These are phyloP conservation scores for Spilarctia lutea DNA, from an alignment of 2,888 invertebrate species.

Conservation along the genomic window DNA sequence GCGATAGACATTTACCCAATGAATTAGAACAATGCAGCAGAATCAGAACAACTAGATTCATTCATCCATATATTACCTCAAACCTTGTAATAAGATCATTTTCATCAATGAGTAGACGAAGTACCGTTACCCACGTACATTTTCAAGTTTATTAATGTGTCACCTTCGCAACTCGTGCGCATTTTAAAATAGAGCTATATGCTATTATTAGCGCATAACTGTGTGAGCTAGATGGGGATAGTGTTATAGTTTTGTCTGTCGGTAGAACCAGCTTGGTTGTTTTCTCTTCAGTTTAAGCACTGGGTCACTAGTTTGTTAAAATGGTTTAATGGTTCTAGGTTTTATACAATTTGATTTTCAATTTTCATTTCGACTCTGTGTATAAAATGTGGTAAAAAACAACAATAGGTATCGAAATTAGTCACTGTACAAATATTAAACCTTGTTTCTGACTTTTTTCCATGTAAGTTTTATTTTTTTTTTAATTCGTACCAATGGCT, in stretches of 20 bases:
- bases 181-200: conserved; percentile 68
- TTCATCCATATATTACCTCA: background rate
- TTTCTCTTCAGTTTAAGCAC: conserved; percentile 32
- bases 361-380: background rate
- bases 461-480: background rate
- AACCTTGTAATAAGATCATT: conserved; percentile 12
- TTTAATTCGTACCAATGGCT: too few relatives aligned
- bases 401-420: too few relatives aligned
- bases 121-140: conserved; percentile 50
- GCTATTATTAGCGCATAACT: conserved; percentile 58
- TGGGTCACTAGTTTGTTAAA: background rate
- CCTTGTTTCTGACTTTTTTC: background rate
- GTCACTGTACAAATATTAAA: too few relatives aligned
- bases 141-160: conserved; percentile 64
- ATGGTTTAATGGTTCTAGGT: background rate
- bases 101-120: conserved; percentile 39
- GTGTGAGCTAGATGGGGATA: conserved; percentile 55
- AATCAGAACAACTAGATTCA: too few relatives aligned
- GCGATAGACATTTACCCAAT: background rate
- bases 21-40: background rate
- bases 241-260: conserved; percentile 41
- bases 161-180: conserved; percentile 64
- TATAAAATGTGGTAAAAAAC: background rate
- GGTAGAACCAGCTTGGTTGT: conserved; percentile 46
- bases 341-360: background rate